A percentile compares a stretch with the other conserved stretches of the same genome.
These are phyloP conservation scores for Empidonax traillii DNA, from an alignment of 2,113 vertebrate genomes.

Conservation along the genomic window DNA sequence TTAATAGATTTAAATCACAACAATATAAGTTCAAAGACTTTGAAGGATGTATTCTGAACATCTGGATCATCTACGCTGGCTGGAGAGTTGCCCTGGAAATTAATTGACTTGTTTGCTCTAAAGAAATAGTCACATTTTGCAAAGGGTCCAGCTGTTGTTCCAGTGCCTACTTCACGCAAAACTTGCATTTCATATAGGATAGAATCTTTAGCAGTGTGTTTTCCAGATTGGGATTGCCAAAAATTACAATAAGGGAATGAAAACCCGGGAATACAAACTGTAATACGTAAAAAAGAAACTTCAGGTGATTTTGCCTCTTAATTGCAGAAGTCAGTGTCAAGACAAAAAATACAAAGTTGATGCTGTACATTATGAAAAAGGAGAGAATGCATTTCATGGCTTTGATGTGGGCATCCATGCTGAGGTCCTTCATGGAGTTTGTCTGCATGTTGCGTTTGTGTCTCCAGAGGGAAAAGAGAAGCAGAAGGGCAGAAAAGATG, in stretches of 20 bases:
- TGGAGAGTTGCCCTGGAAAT: neutral
- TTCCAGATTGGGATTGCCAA: conserved; percentile 16
- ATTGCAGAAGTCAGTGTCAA: neutral
- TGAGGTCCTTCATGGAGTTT: neutral
- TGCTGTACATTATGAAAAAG: neutral
- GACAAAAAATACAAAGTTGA: neutral
- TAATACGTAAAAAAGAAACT: rapidly evolving
- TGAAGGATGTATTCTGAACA: neutral
- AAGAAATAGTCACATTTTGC: neutral
- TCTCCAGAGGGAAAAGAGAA: conserved; percentile 44
- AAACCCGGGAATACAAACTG: neutral
- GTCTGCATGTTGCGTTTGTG: neutral
- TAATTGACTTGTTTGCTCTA: neutral
- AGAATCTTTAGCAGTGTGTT: neutral
- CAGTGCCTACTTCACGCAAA: neutral
- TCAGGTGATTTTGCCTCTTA: rapidly evolving
- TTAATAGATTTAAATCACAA: neutral
- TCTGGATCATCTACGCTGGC: neutral
- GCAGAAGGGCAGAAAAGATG: neutral
- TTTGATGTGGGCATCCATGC: neutral
- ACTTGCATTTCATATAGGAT: neutral
- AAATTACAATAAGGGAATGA: conserved; percentile 18
- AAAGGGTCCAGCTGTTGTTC: neutral
- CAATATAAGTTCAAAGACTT: neutral
- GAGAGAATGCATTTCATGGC: conserved; percentile 12